A percentile compares a stretch with the other conserved stretches of the same genome.
Conservation (phyloP, 1,140 invertebrate species). For the Megalopta genalis region DNA sequence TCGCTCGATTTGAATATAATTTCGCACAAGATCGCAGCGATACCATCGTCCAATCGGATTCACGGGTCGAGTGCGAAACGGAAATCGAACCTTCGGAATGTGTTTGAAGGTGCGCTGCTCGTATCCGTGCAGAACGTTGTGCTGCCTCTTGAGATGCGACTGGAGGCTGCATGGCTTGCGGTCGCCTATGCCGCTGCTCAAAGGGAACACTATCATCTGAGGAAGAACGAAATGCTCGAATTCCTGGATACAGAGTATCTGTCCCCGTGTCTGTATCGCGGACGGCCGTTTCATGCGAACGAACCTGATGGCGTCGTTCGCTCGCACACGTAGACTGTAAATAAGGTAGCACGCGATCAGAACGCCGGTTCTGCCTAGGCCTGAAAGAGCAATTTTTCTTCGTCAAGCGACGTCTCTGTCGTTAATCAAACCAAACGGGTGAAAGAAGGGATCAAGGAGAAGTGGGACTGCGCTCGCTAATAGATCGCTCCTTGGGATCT, state of each 20-base stretch:
- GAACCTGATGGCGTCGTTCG: conserved; percentile 90
- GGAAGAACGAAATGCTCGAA: conserved; percentile 91
- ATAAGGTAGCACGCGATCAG: conserved; percentile 93
- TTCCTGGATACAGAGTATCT: conserved; percentile 90
- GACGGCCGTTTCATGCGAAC: conserved; percentile 89
- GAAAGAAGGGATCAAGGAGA: too few species aligned
- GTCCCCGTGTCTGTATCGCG: conserved; percentile 90
- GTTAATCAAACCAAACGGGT: too few species aligned
- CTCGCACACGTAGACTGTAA: conserved; percentile 87
- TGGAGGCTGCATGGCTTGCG: conserved; percentile 85
- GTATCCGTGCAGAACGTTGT: conserved; percentile 88
- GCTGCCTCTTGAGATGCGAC: conserved; percentile 88
- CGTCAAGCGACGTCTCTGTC: neutral
- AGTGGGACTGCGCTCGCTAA: too few species aligned
- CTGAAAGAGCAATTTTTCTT: conserved; percentile 73
- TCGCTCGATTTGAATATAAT: too few species aligned
- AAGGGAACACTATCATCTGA: conserved; percentile 88
- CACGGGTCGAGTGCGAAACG: too few species aligned
- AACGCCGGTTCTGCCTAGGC: conserved; percentile 91
- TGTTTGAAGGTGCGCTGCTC: conserved; percentile 89
- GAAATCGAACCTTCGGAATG: conserved; percentile 86
- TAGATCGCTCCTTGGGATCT: too few species aligned
- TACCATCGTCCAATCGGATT: too few species aligned
- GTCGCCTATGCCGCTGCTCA: conserved; percentile 78
- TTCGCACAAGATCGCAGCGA: too few species aligned